These are phyloP conservation scores for Megastigmus dorsalis DNA, from an alignment of 2,888 invertebrate species.

Conservation along the genomic window DNA sequence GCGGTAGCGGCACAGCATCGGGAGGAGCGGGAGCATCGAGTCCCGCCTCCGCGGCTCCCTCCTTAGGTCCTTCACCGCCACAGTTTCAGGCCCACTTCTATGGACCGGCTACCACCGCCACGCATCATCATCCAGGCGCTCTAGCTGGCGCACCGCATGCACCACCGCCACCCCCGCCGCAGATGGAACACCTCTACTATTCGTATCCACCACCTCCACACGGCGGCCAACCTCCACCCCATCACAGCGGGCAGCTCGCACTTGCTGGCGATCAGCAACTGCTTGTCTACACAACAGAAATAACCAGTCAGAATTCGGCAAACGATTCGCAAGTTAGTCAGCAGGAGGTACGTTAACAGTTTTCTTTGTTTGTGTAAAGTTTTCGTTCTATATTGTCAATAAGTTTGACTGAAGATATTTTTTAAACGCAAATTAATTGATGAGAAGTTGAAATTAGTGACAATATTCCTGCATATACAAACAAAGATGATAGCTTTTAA, in stretches of 20 bases:
- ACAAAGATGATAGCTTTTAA: no score
- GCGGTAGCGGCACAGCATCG: conserved; percentile 62
- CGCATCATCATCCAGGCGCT: conserved; percentile 44
- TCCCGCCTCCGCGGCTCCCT: conserved; percentile 55
- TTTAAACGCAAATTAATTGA: no score
- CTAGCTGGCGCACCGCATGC: conserved; percentile 29
- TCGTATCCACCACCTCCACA: conserved; percentile 66
- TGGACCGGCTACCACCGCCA: conserved; percentile 47
- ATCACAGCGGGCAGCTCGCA: conserved; percentile 65
- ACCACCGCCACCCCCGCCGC: conserved; percentile 61
- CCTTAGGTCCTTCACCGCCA: conserved; percentile 53
- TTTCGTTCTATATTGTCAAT: no score
- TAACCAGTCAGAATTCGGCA: conserved; percentile 61
- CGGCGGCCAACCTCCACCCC: conserved; percentile 63
- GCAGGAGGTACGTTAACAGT: conserved; percentile 67
- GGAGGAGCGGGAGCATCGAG: conserved; percentile 54
- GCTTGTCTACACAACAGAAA: conserved; percentile 67
- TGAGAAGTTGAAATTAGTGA: no score
- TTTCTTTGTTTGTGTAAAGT: not conserved
- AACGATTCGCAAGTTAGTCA: conserved; percentile 65
- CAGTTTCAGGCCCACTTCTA: conserved; percentile 65
- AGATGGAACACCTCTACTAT: conserved; percentile 70
- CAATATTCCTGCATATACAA: no score
- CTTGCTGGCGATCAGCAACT: conserved; percentile 69
- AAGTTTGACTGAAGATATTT: no score